phyloP scores from a whole-genome alignment of 2,113 vertebrate species.

The Brachyhypopomus occidentalis region DNA sequence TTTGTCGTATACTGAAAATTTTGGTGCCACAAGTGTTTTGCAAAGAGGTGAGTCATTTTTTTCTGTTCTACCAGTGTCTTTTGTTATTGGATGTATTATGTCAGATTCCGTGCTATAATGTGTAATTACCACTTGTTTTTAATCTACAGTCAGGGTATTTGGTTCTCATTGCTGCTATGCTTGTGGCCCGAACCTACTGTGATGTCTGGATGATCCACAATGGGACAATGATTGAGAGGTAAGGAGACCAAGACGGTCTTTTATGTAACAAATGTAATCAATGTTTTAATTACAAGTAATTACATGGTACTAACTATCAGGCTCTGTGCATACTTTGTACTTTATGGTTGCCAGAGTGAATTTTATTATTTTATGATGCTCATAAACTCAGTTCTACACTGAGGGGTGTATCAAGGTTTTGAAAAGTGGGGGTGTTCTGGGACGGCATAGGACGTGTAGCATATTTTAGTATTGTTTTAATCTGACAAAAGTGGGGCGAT shows the following conservation, averaged over 20 bases:
- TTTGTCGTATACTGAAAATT: constrained; percentile 82
- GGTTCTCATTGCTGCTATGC: constrained; percentile 88
- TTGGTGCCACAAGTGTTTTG: constrained; percentile 85
- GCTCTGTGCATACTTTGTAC: no score
- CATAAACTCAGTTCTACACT: no score
- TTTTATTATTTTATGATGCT: no score
- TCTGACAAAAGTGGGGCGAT: no score
- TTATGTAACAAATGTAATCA: neutral
- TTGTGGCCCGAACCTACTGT: constrained; percentile 92
- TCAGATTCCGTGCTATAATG: neutral
- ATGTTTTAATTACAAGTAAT: no score
- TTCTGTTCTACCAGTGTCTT: neutral
- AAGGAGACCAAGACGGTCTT: constrained; percentile 34
- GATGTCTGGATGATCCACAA: constrained; percentile 99
- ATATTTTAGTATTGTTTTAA: no score
- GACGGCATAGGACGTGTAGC: no score
- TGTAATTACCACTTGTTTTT: no score
- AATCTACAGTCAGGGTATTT: constrained; percentile 85
- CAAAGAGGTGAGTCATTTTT: constrained; percentile 82
- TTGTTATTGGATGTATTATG: constrained; percentile 5
- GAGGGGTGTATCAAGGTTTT: no score
- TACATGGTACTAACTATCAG: no score
- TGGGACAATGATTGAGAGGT: constrained; percentile 98
- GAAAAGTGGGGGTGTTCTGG: no score
- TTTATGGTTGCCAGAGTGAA: no score